Percentiles rank a stretch among this genome's conserved stretches.
Evolutionary conservation across 2,888 invertebrate genomes (phyloP).

Genomic region (Gortyna flavago): DNA sequence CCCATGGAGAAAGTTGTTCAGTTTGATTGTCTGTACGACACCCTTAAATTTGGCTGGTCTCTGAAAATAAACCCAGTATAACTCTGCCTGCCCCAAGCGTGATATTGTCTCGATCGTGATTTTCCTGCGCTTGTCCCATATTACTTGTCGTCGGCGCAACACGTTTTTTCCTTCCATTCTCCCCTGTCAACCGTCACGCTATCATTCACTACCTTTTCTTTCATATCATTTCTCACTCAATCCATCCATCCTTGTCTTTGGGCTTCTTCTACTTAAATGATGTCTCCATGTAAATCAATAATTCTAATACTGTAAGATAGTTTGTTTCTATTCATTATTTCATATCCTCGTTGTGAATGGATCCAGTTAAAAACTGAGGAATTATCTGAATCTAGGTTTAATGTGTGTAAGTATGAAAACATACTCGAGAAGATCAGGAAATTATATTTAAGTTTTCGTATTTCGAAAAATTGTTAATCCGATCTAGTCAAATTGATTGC

Average conservation of each 20-base stretch:
- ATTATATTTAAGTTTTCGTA: constrained; percentile 15
- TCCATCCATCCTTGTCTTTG: background rate
- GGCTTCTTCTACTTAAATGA: background rate
- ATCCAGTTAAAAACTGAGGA: background rate
- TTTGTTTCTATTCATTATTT: background rate
- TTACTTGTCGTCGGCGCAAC: too few species aligned
- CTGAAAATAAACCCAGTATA: too few species aligned
- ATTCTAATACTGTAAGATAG: constrained; percentile 5
- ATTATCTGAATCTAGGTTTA: background rate
- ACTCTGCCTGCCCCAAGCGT: background rate
- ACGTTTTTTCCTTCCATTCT: background rate
- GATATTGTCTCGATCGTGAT: background rate
- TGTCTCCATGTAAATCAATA: background rate
- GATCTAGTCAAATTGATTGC: constrained; percentile 61
- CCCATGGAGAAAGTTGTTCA: too few species aligned
- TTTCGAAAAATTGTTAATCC: constrained; percentile 12
- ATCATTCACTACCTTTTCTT: background rate
- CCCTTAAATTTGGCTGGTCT: too few species aligned
- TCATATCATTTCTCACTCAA: background rate
- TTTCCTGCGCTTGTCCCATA: too few species aligned
- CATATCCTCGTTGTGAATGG: background rate
- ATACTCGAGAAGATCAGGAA: background rate
- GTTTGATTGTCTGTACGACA: too few species aligned
- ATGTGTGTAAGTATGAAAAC: background rate
- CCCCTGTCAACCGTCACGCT: background rate